These are phyloP conservation scores for Brenthis ino DNA, from an alignment of 2,888 invertebrate genomes.

Conservation along the genomic window DNA sequence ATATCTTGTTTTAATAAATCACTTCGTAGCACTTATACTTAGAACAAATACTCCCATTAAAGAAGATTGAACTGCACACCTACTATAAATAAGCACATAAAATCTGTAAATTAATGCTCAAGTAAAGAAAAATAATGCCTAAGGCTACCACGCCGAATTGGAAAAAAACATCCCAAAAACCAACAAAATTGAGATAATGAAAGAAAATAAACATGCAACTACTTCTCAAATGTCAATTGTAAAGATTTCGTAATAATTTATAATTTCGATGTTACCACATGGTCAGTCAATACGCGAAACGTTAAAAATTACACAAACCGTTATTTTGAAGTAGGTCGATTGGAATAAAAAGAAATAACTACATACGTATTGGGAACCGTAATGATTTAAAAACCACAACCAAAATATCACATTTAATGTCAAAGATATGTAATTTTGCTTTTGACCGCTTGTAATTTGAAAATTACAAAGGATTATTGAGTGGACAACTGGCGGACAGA, in stretches of 20 bases:
- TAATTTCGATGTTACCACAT: constrained; percentile 9
- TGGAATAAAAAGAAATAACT: constrained; percentile 16
- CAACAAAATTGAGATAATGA: constrained; percentile 10
- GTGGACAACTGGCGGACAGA: constrained; percentile 36
- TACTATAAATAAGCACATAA: no score
- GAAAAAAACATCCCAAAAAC: not conserved
- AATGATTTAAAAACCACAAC: constrained; percentile 31
- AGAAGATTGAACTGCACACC: no score
- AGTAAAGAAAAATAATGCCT: no score
- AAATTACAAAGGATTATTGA: constrained; percentile 13
- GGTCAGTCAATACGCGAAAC: constrained; percentile 5
- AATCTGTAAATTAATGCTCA: no score
- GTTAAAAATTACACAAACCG: constrained; percentile 15
- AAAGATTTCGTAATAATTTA: constrained; percentile 8
- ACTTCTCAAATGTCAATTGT: constrained; percentile 1
- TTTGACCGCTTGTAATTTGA: constrained; percentile 18
- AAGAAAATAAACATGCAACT: constrained; percentile 11
- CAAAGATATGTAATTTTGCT: constrained; percentile 25
- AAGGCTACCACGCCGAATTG: not conserved
- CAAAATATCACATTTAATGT: constrained; percentile 37
- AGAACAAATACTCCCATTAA: no score
- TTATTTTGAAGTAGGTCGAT: constrained; percentile 14
- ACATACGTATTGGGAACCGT: constrained; percentile 5
- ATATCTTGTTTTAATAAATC: no score
- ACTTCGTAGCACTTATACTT: no score